These are phyloP conservation scores for Nerophis ophidion DNA, from an alignment of 2,113 vertebrate genomes.

Conservation along the genomic window DNA sequence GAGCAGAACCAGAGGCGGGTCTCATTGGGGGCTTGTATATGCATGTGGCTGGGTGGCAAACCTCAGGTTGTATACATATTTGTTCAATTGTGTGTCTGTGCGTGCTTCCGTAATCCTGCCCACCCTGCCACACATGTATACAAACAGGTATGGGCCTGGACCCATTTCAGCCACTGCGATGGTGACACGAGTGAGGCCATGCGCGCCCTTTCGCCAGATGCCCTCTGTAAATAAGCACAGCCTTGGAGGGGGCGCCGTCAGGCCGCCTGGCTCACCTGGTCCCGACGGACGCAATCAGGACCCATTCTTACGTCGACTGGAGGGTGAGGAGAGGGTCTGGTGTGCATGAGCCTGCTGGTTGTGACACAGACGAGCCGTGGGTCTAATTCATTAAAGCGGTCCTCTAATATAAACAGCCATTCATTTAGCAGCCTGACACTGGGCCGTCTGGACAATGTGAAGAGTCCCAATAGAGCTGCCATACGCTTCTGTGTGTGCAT, in stretches of 20 bases:
- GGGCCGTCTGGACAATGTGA: slow-evolving; percentile 96
- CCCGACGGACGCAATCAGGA: slow-evolving; percentile 89
- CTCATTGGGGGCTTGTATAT: slow-evolving; percentile 42
- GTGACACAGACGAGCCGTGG: slow-evolving; percentile 87
- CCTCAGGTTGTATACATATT: slow-evolving; percentile 65
- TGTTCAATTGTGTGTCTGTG: slow-evolving; percentile 56
- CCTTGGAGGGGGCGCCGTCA: slow-evolving; percentile 48
- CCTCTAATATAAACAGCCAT: slow-evolving; percentile 99
- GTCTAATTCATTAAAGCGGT: slow-evolving; percentile 99
- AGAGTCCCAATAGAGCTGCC: slow-evolving; percentile 68
- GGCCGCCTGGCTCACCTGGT: slow-evolving; percentile 57
- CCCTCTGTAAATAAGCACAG: slow-evolving; percentile 74
- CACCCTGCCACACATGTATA: slow-evolving; percentile 44
- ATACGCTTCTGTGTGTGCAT: slow-evolving; percentile 15
- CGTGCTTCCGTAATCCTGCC: slow-evolving; percentile 44
- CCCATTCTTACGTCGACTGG: slow-evolving; percentile 41
- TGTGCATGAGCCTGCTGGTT: slow-evolving; percentile 81
- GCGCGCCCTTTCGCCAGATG: slow-evolving; percentile 79
- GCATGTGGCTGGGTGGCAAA: slow-evolving; percentile 58
- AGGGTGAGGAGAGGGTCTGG: slow-evolving; percentile 74
- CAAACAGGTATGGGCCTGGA: slow-evolving; percentile 42
- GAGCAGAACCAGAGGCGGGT: slow-evolving; percentile 48
- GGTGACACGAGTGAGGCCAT: slow-evolving; percentile 24
- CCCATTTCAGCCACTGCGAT: slow-evolving; percentile 25
- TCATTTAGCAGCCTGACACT: slow-evolving; percentile 92